These are phyloP conservation scores for Fissipunctia ypsillon DNA, from an alignment of 2,888 invertebrate genomes.

Conservation along the genomic window DNA sequence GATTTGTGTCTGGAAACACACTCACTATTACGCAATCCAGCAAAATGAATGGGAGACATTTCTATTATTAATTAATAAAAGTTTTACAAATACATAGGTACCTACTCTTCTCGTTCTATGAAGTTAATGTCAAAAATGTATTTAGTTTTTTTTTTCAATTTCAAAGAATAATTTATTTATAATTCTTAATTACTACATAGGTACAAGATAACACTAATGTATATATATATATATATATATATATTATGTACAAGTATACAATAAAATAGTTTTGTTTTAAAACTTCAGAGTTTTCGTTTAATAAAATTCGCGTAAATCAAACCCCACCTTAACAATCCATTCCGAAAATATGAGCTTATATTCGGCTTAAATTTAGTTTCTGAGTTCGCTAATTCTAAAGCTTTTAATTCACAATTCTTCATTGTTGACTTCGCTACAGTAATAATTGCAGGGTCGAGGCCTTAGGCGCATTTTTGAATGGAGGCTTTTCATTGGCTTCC, in stretches of 20 bases:
- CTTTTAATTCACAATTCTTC: slow-evolving; percentile 70
- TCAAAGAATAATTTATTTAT: too few species aligned
- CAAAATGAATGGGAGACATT: not conserved
- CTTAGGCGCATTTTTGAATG: slow-evolving; percentile 75
- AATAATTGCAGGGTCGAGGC: slow-evolving; percentile 71
- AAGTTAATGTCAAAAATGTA: not conserved
- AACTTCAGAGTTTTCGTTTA: too few species aligned
- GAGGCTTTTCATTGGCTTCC: slow-evolving; percentile 64
- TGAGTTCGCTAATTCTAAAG: slow-evolving; percentile 63
- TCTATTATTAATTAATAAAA: not conserved
- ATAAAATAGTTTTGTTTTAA: too few species aligned
- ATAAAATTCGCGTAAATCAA: slow-evolving; percentile 12
- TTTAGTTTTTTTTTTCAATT: too few species aligned
- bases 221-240: too few species aligned
- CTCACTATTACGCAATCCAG: not conserved
- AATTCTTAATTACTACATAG: too few species aligned
- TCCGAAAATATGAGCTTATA: slow-evolving; percentile 58
- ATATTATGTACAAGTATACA: too few species aligned
- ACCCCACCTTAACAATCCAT: slow-evolving; percentile 28
- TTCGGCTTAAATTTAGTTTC: slow-evolving; percentile 59
- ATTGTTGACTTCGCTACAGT: slow-evolving; percentile 75
- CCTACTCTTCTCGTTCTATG: not conserved
- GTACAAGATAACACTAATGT: too few species aligned
- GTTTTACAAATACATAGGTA: not conserved
- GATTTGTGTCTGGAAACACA: not conserved